phyloP scores from a whole-genome alignment of 2,797 vertebrate genomes.

The Macropodus opercularis region DNA sequence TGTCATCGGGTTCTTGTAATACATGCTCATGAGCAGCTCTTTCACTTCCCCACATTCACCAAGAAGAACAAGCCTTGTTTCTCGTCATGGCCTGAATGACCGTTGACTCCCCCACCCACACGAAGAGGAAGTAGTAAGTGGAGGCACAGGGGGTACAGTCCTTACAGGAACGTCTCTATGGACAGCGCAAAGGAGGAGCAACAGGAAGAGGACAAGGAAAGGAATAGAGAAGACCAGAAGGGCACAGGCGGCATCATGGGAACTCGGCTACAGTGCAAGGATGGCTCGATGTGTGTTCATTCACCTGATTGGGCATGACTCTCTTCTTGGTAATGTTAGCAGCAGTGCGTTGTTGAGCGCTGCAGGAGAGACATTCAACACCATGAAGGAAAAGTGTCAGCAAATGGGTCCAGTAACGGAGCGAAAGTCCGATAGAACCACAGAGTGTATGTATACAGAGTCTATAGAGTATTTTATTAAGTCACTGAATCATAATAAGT shows the following conservation, averaged over 20 bases:
- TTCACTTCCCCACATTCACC: conserved; percentile 51
- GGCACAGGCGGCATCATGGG: conserved; percentile 36
- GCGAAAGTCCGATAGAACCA: too few relatives aligned
- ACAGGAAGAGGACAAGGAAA: conserved; percentile 33
- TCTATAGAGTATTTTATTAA: too few relatives aligned
- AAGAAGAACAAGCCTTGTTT: conserved; percentile 11
- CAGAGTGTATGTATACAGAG: too few relatives aligned
- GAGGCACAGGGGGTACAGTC: conserved; percentile 57
- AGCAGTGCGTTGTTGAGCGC: conserved; percentile 90
- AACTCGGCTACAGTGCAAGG: conserved; percentile 17
- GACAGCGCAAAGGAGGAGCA: conserved; percentile 36
- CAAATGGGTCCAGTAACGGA: too few relatives aligned
- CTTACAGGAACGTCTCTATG: conserved; percentile 89
- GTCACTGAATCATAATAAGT: too few relatives aligned
- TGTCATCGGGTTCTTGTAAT: conserved; percentile 1
- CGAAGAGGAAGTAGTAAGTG: conserved; percentile 51
- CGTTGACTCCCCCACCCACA: conserved; percentile 31
- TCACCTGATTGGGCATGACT: conserved; percentile 95
- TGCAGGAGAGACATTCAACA: conserved; percentile 55
- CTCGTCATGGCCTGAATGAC: conserved; percentile 14
- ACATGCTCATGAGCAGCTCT: conserved; percentile 5
- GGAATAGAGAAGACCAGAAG: conserved; percentile 26
- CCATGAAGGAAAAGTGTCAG: too few relatives aligned
- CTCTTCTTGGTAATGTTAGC: conserved; percentile 92
- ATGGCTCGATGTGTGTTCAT: not conserved